Percentiles rank a stretch among this genome's conserved stretches.
phyloP scores from a whole-genome alignment of 1,140 invertebrate species.

The Harpegnathos saltator region DNA sequence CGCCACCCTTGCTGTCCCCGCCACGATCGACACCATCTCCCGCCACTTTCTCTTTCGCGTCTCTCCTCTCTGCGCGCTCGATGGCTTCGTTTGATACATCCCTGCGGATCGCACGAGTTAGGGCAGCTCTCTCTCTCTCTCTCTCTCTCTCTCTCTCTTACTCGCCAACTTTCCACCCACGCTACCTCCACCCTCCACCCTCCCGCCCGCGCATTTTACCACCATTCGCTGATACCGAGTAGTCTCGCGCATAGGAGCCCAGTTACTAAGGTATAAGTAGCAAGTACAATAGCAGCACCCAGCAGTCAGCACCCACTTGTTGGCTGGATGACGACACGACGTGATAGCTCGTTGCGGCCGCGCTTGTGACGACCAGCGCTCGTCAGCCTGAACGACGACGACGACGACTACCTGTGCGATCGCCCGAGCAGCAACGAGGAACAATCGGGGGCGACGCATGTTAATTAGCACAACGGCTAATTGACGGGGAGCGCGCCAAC shows the following conservation, averaged over 20 bases:
- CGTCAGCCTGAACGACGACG: too few species aligned
- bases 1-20: slow-evolving; percentile 2
- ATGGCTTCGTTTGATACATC: slow-evolving; percentile 59
- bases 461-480: slow-evolving; percentile 43
- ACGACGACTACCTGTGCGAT: slow-evolving; percentile 3
- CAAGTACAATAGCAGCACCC: slow-evolving; percentile 14
- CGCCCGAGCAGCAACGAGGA: background rate
- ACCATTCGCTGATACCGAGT: slow-evolving; percentile 2
- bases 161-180: slow-evolving; percentile 42
- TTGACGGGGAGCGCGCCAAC: slow-evolving; percentile 25
- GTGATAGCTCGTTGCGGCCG: slow-evolving; percentile 8
- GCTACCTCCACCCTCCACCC: background rate
- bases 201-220: slow-evolving; percentile 3
- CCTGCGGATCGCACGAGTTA: slow-evolving; percentile 50
- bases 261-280: slow-evolving; percentile 62
- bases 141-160: slow-evolving; percentile 17
- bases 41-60: background rate
- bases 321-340: slow-evolving; percentile 49
- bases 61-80: background rate
- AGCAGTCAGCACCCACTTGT: slow-evolving; percentile 65
- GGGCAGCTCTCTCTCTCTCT: slow-evolving; percentile 55
- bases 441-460: background rate
- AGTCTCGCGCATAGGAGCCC: slow-evolving; percentile 30
- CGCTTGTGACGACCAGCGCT: too few species aligned
- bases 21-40: background rate